Percentiles rank a stretch among this genome's conserved stretches.
These are phyloP conservation scores for Sepioteuthis lessoniana DNA, from an alignment of 2,888 invertebrate genomes.

Conservation along the genomic window DNA sequence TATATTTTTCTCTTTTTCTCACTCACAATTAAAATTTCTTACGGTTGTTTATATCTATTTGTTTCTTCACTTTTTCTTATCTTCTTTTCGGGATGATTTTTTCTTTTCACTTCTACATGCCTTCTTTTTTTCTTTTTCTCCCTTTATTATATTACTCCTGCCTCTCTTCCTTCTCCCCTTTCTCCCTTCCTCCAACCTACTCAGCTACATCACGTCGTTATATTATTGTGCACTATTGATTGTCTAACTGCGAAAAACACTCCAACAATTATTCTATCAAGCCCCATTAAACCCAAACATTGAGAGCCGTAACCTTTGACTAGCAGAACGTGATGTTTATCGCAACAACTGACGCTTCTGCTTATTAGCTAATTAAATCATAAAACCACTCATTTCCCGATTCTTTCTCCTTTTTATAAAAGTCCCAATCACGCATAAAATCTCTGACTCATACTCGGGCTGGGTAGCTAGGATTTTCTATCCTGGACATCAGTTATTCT, in stretches of 20 bases:
- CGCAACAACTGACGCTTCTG: background rate
- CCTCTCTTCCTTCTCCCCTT: background rate
- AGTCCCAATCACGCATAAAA: conserved; percentile 33
- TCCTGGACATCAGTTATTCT: conserved; percentile 12
- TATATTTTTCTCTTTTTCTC: too few relatives aligned
- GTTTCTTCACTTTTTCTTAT: too few relatives aligned
- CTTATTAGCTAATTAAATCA: conserved; percentile 11
- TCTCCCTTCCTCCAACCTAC: background rate
- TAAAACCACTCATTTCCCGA: background rate
- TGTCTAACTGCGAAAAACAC: background rate
- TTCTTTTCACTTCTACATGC: too few relatives aligned
- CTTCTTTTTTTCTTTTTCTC: too few relatives aligned
- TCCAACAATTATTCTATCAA: background rate
- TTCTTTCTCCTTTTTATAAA: background rate
- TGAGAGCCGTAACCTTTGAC: background rate
- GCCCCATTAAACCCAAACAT: background rate
- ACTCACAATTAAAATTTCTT: too few relatives aligned
- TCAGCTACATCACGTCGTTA: background rate
- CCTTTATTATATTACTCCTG: background rate
- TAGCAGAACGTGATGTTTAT: conserved; percentile 1
- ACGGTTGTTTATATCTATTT: too few relatives aligned
- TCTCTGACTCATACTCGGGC: background rate
- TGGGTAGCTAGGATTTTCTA: background rate
- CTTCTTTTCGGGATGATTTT: too few relatives aligned
- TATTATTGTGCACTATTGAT: background rate